Evolutionary conservation across 2,888 invertebrate genomes (phyloP), one percentile per base, ranked within the genome.

Genomic region (Meteorus cinctellus): DNA sequence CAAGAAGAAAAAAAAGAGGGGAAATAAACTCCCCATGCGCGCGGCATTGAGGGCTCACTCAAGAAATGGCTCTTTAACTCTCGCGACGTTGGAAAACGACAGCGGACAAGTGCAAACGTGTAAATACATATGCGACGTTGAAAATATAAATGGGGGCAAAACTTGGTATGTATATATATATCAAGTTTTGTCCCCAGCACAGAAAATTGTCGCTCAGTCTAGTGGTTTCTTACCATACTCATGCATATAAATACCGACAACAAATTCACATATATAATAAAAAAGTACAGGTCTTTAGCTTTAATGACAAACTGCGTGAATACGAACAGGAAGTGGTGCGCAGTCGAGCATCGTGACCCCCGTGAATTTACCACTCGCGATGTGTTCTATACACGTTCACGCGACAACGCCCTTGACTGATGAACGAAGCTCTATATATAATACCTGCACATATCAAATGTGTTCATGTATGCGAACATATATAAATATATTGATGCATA

Each of bases 291-390:
- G 19, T 34, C n/a, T 24, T 36, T 19, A n/a, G 70, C 60, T 70
- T 74, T 79, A 82, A 83, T 80, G 80, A 82, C 77, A 80, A 82
- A 81, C 68, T 73, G 73, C 45, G 55, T 36, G 31, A 69, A 74
- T 75, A 76, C 62, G 72, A 48, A 51, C 71, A 41, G 69, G 59
- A 74, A 77, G 74, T 65, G 65, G 41, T 41, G 19, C 62, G 55
- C 70, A 69, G 59, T 16, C 41, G 55, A 62, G 63, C 69, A 70
- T 63, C n/a, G 4, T 48, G 29, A 71, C 60, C 72, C 59, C 63
- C 63, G 29, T 36, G 70, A 75, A 75, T 75, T 72, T 71, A 31
- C 78, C 24, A 14, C 62, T 63, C 77, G 5, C 41, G 41, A 41
- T 41, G 12, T 65, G 55, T 31, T 29, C 51, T 48, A 68, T 6